Base-by-base conservation (phyloP, 2,797 vertebrate species). In the Odontamblyopus lacepedii region DNA sequence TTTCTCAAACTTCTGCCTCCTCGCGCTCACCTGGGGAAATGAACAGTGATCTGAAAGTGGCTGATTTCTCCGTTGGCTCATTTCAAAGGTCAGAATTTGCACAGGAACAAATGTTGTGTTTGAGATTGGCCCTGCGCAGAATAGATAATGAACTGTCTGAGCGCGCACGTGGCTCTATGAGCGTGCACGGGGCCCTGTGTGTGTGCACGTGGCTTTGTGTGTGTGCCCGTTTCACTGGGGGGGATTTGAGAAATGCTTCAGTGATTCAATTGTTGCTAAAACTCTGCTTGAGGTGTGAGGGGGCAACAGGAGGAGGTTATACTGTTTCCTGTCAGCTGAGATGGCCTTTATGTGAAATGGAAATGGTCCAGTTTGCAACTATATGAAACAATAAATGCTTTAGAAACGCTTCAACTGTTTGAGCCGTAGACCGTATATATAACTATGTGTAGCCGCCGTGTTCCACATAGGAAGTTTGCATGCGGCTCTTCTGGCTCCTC, bases 31-130 rank as follows among this genome's bases (percentile, higher is more conserved):
- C 74, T 41, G 35, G 66, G 82, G 74, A 86, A 83, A 73, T 83
- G 87, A 79, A 79, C 69, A 15, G 65, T 44, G 7, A 64, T 89
- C 89, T 93, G 55, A 90, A 89, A 91, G 89, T 69, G 90, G 87
- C 76, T 53, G 56, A 87, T 90, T 88, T 83, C 88, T 92, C 87
- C 72, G 79, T 80, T 90, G 91, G 78, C 90, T 86, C 84, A 84
- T 87, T 23, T 86, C 77, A 93, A 95, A 94, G 93, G 93, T 93
- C 93, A 92, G 78, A 90, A 94, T 95, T 94, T 94, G 90, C 93
- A 94, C 89, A 81, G 84, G 81, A 93, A 94, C 91, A 93, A 93
- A 92, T 72, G 69, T 66, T 44, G 80, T 74, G 83, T 77, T 85
- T 76, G 75, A 88, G 90, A 90, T 91, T 91, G 75, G 88, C 72